Evolutionary conservation across 2,113 vertebrate species (phyloP).

Genomic region (Dromiciops gliroides): DNA sequence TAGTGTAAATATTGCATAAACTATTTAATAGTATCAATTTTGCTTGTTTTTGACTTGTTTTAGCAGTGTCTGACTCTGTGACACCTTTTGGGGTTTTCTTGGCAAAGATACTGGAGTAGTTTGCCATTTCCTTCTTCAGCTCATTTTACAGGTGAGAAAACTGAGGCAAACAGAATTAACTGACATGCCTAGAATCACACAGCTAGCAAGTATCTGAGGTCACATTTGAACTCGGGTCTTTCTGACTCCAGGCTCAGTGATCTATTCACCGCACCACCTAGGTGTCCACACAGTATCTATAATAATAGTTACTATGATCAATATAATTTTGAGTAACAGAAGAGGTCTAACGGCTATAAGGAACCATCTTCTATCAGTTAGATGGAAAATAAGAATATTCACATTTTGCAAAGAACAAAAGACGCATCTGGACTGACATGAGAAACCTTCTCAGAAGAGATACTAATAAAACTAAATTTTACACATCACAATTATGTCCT

Average conservation of each 20-base stretch:
- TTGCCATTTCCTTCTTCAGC: background rate
- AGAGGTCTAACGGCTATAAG: background rate
- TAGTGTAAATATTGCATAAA: background rate
- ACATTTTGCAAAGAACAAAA: background rate
- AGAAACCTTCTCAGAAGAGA: background rate
- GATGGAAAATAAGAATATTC: background rate
- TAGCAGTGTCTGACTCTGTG: background rate
- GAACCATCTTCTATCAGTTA: background rate
- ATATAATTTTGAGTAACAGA: background rate
- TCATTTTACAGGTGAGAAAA: background rate
- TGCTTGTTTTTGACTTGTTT: background rate
- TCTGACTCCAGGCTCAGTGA: background rate
- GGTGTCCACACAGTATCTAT: background rate
- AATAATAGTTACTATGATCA: background rate
- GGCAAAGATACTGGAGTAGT: background rate
- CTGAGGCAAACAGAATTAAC: background rate
- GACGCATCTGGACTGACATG: background rate
- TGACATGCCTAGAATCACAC: background rate
- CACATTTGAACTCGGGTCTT: background rate
- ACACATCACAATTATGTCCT: background rate
- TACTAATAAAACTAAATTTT: background rate
- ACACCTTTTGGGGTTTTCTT: background rate
- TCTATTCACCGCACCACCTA: background rate
- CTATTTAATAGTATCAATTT: background rate
- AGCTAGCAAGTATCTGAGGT: background rate